Base-by-base conservation (phyloP, 2,888 invertebrate genomes). In the Tachina lurida region DNA sequence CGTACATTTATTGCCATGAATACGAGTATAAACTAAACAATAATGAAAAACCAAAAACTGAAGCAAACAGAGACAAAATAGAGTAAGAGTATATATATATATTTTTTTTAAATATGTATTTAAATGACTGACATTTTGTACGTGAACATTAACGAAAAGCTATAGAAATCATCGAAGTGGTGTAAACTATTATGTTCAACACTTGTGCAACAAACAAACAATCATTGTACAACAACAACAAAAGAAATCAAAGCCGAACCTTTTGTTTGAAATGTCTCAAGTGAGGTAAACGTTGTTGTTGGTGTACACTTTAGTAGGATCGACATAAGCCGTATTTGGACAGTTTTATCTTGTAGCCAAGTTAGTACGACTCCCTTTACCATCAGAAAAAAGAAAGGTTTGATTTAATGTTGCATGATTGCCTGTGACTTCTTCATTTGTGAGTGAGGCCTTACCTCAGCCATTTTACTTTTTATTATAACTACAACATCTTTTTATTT, bases 111-210 rank as follows among this genome's bases (percentile, higher is more conserved):
- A 60, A 49, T 19, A n/a, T n/a, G n/a, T n/a, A 13, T 56, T 56
- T 45, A 47, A 60, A 47, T 68, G 15, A n/a, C 58, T 58, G 60
- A 60, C 77, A 78, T 70, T 77, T 52, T 74, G 8, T 12, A 49
- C 60, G 22, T 49, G 15, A 71, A 45, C 10, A 19, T 62, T 17
- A 74, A 68, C 45, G 70, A 47, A 39, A 47, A 39, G 9, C 58
- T 60, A 60, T 13, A 49, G 12, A 77, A 71, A 78, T 79, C 52
- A 74, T 75, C 79, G 56, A 75, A 75, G 76, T 75, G 75, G 43
- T 84, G 84, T 84, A 74, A 31, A 47, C 80, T 80, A 80, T 76
- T 84, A 71, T 80, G 84, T 84, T 84, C 65, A 76, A 84, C 84
- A 84, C 75, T 84, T 84, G 79, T 80, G 71, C 58, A 56, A 31